These are phyloP conservation scores for Stichopus horrens DNA, from an alignment of 53 echinoderm and acorn worm species.

Conservation along the genomic window DNA sequence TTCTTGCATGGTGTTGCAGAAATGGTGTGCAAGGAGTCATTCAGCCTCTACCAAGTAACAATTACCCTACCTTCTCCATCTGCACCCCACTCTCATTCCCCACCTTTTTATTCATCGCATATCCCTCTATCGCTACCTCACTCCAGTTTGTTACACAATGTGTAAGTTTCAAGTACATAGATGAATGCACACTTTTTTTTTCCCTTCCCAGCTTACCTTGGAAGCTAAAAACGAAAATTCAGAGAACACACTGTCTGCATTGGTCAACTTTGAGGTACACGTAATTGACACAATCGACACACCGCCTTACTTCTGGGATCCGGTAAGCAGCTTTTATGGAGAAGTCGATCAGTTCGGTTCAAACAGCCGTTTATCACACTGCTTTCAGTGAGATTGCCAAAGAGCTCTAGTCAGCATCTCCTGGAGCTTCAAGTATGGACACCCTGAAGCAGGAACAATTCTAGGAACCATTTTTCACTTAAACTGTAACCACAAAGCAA, in stretches of 20 bases:
- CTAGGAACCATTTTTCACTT: neutral
- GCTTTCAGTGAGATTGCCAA: too few relatives aligned
- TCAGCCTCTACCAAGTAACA: too few relatives aligned
- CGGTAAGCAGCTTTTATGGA: conserved; percentile 26
- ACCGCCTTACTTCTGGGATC: conserved; percentile 67
- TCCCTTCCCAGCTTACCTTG: conserved; percentile 19
- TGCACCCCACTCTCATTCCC: too few relatives aligned
- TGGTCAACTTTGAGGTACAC: conserved; percentile 57
- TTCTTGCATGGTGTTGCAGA: too few relatives aligned
- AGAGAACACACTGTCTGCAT: conserved; percentile 11
- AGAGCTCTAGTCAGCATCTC: neutral
- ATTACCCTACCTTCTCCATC: too few relatives aligned
- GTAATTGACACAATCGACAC: conserved; percentile 72
- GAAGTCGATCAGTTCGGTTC: neutral
- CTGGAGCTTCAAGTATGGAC: neutral
- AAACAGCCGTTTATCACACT: too few relatives aligned
- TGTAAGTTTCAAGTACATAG: too few relatives aligned
- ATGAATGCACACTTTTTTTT: neutral
- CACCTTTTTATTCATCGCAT: too few relatives aligned
- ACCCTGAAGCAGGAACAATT: neutral
- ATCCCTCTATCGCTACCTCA: too few relatives aligned
- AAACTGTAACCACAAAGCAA: neutral
- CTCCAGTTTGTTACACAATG: too few relatives aligned
- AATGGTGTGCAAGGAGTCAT: too few relatives aligned
- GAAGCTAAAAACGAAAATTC: conserved; percentile 29